Evolutionary conservation across 1,140 invertebrate species (phyloP).

Genomic region (Subanguina moxae): DNA sequence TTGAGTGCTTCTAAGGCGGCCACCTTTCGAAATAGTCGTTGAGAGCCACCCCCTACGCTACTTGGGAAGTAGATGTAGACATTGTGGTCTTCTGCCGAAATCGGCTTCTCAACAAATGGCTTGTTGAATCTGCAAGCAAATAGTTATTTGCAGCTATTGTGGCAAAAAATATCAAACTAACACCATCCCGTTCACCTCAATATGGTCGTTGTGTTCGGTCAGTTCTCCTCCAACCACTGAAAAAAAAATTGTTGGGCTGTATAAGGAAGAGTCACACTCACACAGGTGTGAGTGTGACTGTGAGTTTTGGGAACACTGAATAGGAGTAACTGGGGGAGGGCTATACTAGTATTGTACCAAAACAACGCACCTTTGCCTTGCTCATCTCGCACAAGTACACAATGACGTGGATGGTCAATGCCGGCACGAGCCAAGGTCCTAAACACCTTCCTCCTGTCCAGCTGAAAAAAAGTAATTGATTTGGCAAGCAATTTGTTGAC

Average conservation of each 20-base stretch:
- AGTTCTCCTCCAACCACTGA: slow-evolving; percentile 75
- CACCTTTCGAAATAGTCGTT: slow-evolving; percentile 91
- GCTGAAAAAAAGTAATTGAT: slow-evolving; percentile 36
- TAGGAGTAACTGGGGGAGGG: no score
- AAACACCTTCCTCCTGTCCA: slow-evolving; percentile 82
- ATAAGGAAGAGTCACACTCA: no score
- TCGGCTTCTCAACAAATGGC: slow-evolving; percentile 97
- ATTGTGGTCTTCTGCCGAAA: slow-evolving; percentile 98
- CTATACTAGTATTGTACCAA: no score
- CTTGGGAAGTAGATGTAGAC: slow-evolving; percentile 99
- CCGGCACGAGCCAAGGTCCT: slow-evolving; percentile 85
- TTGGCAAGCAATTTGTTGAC: neutral
- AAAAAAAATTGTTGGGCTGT: slow-evolving; percentile 3
- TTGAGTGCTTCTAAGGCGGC: neutral
- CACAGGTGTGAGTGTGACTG: no score
- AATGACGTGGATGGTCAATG: slow-evolving; percentile 94
- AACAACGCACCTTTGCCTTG: slow-evolving; percentile 77
- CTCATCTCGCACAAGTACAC: slow-evolving; percentile 85
- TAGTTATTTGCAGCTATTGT: neutral
- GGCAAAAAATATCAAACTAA: slow-evolving; percentile 72
- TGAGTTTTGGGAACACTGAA: neutral
- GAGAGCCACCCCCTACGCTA: slow-evolving; percentile 90
- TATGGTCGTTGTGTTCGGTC: slow-evolving; percentile 94
- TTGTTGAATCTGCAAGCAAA: slow-evolving; percentile 59
- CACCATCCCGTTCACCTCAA: slow-evolving; percentile 91